Evolutionary conservation across 2,888 invertebrate genomes (phyloP), one percentile per base, ranked within the genome.

Genomic region (Ophioninae sp.): DNA sequence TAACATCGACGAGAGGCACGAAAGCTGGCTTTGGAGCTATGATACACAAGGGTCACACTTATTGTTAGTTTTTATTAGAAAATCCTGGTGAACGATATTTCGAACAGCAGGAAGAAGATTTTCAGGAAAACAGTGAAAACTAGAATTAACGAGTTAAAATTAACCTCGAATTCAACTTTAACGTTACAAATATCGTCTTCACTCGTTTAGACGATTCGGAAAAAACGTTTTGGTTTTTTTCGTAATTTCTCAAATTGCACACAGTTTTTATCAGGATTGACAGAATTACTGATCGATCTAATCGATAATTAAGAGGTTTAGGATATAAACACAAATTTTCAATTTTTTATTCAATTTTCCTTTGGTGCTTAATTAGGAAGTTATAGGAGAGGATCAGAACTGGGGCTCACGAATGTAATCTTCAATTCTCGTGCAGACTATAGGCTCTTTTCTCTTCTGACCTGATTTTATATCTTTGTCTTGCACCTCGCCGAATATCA

Each of bases 11-110:
- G 87, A 91, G 84, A 82, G 91, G 89, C 86, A 87, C 87, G 86
- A 93, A 92, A 85, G 90, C 92, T 87, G 93, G 88, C 86, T 91
- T 92, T 82, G 93, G 92, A 77, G 93, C 93, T 93, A 88, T 67
- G 85, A 80, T 85, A 79, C 75, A 76, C 64, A 82, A 59, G 76
- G 79, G 64, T 90, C 76, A 88, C 51, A 86, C 75, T 58, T 68
- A 64, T 58, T 79, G 82, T 84, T 84, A 84, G 79, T 22, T 64
- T 30, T 22, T 59, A 79, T 82, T 79, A 79, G 76, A 79, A 22
- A 65, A 39, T 75, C 41, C 30, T 7, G 51, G 51, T 8, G 13
- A 9, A 65, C 63, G 59, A 23, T 61, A 58, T 44, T 74, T 75
- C 41, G 51, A 61, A 23, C 78, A 71, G 30, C 30, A 30, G 30